Conservation (phyloP, 1,140 invertebrate species). For the Uloborus diversus region DNA sequence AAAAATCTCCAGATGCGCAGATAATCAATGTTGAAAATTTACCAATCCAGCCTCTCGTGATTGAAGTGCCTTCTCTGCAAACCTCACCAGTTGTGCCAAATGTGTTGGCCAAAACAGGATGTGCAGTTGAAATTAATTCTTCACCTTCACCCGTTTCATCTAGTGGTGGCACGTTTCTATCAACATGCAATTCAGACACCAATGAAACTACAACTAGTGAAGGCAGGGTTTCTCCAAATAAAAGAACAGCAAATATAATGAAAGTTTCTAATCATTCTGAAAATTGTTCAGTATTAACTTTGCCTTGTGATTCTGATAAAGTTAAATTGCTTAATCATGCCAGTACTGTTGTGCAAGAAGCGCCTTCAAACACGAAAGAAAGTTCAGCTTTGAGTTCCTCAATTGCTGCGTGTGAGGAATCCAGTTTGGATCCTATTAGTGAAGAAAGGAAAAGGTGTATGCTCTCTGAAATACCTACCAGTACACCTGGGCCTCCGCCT, state of each 20-base stretch:
- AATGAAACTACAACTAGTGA: not conserved
- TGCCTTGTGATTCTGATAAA: constrained; percentile 22
- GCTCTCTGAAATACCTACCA: constrained; percentile 30
- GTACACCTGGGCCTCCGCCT: constrained; percentile 33
- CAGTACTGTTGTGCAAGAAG: constrained; percentile 2
- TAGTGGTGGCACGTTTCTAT: constrained; percentile 20
- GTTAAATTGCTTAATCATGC: constrained; percentile 34
- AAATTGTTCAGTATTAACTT: constrained; percentile 8
- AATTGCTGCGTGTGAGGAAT: constrained; percentile 39
- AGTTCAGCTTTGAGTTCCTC: constrained; percentile 23
- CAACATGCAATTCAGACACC: constrained; percentile 16
- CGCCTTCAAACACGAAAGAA: constrained; percentile 12
- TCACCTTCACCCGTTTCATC: constrained; percentile 37
- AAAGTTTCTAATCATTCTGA: not conserved
- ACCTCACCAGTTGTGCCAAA: constrained; percentile 51
- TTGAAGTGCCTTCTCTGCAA: constrained; percentile 56
- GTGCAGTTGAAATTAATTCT: constrained; percentile 35
- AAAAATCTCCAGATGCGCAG: constrained; percentile 52
- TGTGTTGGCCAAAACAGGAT: constrained; percentile 32
- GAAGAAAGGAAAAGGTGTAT: constrained; percentile 46
- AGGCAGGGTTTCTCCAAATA: not conserved
- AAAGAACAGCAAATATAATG: not conserved
- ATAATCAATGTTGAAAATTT: constrained; percentile 55
- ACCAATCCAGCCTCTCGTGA: constrained; percentile 54
- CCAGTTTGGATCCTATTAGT: constrained; percentile 47